Evolutionary conservation across 2,888 invertebrate species (phyloP), one percentile per base, ranked within the genome.

Genomic region (Drosophila siamana): DNA sequence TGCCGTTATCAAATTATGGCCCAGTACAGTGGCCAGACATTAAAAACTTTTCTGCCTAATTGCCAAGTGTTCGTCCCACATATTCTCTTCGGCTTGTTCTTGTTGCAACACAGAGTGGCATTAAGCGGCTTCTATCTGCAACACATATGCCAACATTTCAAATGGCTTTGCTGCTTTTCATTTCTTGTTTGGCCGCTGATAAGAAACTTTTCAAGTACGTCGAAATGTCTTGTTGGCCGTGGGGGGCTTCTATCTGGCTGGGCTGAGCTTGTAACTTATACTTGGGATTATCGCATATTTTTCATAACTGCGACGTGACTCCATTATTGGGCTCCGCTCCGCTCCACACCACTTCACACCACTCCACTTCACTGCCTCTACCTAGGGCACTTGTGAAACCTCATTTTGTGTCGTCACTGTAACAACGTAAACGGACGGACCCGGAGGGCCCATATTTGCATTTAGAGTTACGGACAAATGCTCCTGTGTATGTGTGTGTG

Each of bases 221-320:
- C 65, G 65, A 77, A 77, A 57, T 71, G 72, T 55, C 57, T 51
- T 47, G 13, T 47, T 40, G 56, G 52, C 15, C 41, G 40, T 7
- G 9, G 11, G 26, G n/a, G 22, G 40, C 9, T 24, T 5, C 36
- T 59, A 52, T 57, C 47, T 30, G 54, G 11, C 24, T 8, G 46
- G 38, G 41, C 40, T 55, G 66, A 56, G 52, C 56, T 69, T 63
- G 61, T 64, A 69, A 78, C 74, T 84, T 80, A 82, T 84, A 77
- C 80, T 78, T 62, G 69, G 88, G 86, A 78, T 90, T 88, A 84
- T 89, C 89, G 77, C 82, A 86, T 89, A 84, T 90, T 90, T 89
- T 84, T 86, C 82, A 90, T 84, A 90, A 90, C 80, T 78, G 80
- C 78, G 79, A 89, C 89, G 89, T 89, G 89, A 89, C 90, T 89